These are phyloP conservation scores for Amphimallon solstitiale DNA, from an alignment of 2,888 invertebrate genomes.

Conservation along the genomic window DNA sequence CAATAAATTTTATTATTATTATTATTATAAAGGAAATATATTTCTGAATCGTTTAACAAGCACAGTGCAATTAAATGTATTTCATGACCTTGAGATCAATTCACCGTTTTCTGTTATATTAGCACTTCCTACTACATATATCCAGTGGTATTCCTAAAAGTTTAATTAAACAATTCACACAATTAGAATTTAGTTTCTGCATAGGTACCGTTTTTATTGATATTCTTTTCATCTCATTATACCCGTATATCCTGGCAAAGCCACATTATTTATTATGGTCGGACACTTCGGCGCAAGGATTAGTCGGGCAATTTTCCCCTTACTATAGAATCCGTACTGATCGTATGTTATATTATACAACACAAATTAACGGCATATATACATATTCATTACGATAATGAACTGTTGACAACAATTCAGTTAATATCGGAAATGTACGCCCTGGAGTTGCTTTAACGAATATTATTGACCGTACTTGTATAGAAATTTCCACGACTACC, in stretches of 20 bases:
- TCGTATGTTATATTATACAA: slow-evolving; percentile 8
- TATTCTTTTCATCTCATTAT: background rate
- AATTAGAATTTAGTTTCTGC: too few species aligned
- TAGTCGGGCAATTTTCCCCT: slow-evolving; percentile 11
- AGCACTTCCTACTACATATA: too few species aligned
- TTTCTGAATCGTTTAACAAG: too few species aligned
- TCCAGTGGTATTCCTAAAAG: too few species aligned
- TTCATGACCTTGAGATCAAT: too few species aligned
- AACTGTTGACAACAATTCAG: slow-evolving; percentile 12
- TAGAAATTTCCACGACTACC: background rate
- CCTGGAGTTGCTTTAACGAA: background rate
- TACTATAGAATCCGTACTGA: background rate
- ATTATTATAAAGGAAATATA: too few species aligned
- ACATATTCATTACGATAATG: slow-evolving; percentile 31
- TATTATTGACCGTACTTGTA: slow-evolving; percentile 9
- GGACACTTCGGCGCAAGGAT: background rate
- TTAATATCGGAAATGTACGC: background rate
- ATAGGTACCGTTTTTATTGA: too few species aligned
- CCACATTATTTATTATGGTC: slow-evolving; percentile 16
- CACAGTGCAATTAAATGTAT: too few species aligned
- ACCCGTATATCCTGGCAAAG: slow-evolving; percentile 1
- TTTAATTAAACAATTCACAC: too few species aligned
- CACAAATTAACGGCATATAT: slow-evolving; percentile 22
- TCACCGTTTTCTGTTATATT: too few species aligned
- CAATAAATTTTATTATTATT: too few species aligned